Evolutionary conservation across 2,113 vertebrate genomes (phyloP).

Genomic region (Chaetura pelagica): DNA sequence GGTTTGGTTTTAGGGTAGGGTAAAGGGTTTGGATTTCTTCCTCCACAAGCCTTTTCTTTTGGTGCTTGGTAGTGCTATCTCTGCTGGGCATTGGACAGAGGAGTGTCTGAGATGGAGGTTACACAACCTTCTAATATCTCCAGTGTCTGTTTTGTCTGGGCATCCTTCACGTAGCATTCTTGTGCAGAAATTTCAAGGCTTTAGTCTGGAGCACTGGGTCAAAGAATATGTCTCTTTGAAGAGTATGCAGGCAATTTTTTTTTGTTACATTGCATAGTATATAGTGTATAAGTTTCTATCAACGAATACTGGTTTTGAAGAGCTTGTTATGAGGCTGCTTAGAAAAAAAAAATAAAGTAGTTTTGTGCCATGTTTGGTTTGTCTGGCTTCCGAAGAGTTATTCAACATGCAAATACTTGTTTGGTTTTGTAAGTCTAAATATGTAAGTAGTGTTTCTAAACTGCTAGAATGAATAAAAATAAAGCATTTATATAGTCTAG

Average conservation of each 20-base stretch:
- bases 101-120: constrained; percentile 73
- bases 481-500: neutral
- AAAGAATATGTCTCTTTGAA: constrained; percentile 89
- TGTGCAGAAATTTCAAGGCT: constrained; percentile 81
- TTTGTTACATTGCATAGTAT: constrained; percentile 82
- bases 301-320: constrained; percentile 80
- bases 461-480: neutral
- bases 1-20: neutral
- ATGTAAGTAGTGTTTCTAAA: neutral
- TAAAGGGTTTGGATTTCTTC: constrained; percentile 46
- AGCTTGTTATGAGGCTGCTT: constrained; percentile 68
- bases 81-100: constrained; percentile 65
- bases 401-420: constrained; percentile 20
- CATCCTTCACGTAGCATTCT: constrained; percentile 78
- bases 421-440: neutral
- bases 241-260: constrained; percentile 76
- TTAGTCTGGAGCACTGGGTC: constrained; percentile 85
- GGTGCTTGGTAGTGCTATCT: constrained; percentile 57
- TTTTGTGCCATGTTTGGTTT: neutral
- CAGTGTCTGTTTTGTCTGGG: constrained; percentile 94
- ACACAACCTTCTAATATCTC: constrained; percentile 79
- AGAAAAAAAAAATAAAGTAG: constrained; percentile 62
- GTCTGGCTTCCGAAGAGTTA: constrained; percentile 19
- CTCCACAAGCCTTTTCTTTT: constrained; percentile 50
- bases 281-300: constrained; percentile 85